Base-by-base conservation (phyloP, 2,113 vertebrate species). In the Microcebus ravelobensis region DNA sequence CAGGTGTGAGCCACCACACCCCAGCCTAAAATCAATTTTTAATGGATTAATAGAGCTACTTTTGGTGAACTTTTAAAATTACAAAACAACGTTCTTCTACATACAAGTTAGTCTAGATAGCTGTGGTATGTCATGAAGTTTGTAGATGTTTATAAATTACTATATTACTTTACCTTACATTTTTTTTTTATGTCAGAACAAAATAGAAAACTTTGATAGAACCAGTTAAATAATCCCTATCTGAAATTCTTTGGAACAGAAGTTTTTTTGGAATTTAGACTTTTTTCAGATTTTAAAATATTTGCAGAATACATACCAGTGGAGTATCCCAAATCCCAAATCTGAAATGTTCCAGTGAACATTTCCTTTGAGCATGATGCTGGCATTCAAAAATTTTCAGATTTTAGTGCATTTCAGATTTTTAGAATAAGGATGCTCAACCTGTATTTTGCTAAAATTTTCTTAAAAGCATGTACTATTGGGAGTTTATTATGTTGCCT, bases 41-140 rank as follows among this genome's bases (percentile, higher is more conserved):
- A 89, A 36, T 81, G 42, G 20, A 68, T 85, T 92, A 88, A 42
- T 92, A 6, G 59, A 52, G 92, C 52, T 84, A 45, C 34, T 89
- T 95, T 85, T 48, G 42, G 25, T 92, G 0, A 90, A 59, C 42
- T 95, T 90, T 52, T 59, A 81, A 92, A 94, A 82, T 93, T 92
- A 39, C 5, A 73, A 96, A 81, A 87, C 31, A 95, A 6, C 18
- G 2, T 6, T 81, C 8, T 29, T 81, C 8, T 79, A 17, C 42
- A 88, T 39, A 12, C 29, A 86, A 50, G 10, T 94, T 84, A 85
- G 3, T 88, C 36, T 77, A 76, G 14, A 87, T 50, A 82, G 59
- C 5, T 13, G 74, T 93, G 5, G 14, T 87, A 50, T 94, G 23
- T 63, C 29, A 57, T n/a, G 45, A 91, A 27, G 34, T 90, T 77